A percentile compares a stretch with the other conserved stretches of the same genome.
phyloP scores from a whole-genome alignment of 2,113 vertebrate species.

The Nesogale talazaci region DNA sequence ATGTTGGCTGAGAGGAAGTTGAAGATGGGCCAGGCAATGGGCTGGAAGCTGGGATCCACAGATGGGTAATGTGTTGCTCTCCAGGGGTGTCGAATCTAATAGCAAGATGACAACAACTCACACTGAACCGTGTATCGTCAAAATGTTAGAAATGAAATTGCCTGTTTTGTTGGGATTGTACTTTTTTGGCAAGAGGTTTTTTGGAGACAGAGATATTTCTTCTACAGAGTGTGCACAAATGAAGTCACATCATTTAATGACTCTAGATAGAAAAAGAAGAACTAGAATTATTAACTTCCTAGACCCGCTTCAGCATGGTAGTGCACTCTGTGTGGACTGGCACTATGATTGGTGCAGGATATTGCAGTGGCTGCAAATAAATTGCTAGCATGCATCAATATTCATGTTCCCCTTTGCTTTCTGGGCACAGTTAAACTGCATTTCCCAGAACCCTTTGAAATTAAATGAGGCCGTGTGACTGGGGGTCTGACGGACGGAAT shows the following conservation, averaged over 20 bases:
- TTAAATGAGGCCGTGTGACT: not conserved
- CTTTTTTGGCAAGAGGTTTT: constrained; percentile 1
- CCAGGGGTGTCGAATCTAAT: not conserved
- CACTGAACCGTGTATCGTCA: not conserved
- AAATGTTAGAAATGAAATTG: constrained; percentile 32
- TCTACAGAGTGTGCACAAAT: not conserved
- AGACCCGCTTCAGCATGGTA: not conserved
- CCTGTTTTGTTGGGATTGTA: not conserved
- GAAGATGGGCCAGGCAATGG: not conserved
- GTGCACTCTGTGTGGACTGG: not conserved
- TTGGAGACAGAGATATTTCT: not conserved
- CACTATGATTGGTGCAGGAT: not conserved
- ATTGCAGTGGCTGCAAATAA: not conserved
- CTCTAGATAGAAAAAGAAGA: not conserved
- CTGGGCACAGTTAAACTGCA: not conserved
- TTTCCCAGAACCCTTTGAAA: not conserved
- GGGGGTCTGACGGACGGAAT: not conserved
- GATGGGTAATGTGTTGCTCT: not conserved
- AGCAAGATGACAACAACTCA: constrained; percentile 31
- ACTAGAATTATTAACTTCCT: not conserved
- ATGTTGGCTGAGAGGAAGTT: not conserved
- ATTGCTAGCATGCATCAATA: not conserved
- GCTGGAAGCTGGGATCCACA: not conserved
- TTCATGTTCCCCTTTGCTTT: not conserved
- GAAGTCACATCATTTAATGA: not conserved